Evolutionary conservation across 2,888 invertebrate species (phyloP).

Genomic region (Troides helena): DNA sequence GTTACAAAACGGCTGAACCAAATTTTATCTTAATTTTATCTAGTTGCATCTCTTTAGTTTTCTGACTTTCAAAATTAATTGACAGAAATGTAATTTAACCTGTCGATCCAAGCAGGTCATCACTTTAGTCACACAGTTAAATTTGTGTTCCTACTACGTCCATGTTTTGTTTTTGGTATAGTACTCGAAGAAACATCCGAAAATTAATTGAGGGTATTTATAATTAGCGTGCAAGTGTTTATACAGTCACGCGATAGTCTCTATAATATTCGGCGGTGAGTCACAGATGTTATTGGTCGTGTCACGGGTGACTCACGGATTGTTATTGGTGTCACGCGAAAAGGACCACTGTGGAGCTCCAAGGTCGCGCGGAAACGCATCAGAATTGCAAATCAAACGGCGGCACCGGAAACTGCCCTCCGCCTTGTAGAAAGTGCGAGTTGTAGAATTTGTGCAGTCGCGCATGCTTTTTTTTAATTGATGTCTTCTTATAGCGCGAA

Average conservation of each 20-base stretch:
- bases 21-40: too few relatives aligned
- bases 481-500: too few relatives aligned
- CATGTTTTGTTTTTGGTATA: too few relatives aligned
- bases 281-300: constrained; percentile 33
- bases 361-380: constrained; percentile 56
- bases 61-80: too few relatives aligned
- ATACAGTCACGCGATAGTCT: constrained; percentile 18
- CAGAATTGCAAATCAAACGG: constrained; percentile 35
- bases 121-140: too few relatives aligned
- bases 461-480: neutral
- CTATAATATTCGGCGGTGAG: constrained; percentile 16
- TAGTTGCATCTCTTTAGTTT: too few relatives aligned
- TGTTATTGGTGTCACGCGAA: constrained; percentile 54
- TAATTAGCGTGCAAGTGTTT: neutral
- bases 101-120: too few relatives aligned
- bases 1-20: too few relatives aligned
- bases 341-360: constrained; percentile 46
- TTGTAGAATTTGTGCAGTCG: constrained; percentile 44
- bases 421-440: constrained; percentile 70
- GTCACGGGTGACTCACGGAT: constrained; percentile 42
- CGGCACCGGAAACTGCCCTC: constrained; percentile 36
- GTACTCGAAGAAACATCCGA: neutral
- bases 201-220: constrained; percentile 9
- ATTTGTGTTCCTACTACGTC: too few relatives aligned
- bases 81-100: too few relatives aligned